A percentile compares a stretch with the other conserved stretches of the same genome.
Conservation (phyloP, 2,888 invertebrate genomes). For the Zaprionus lineosus region DNA sequence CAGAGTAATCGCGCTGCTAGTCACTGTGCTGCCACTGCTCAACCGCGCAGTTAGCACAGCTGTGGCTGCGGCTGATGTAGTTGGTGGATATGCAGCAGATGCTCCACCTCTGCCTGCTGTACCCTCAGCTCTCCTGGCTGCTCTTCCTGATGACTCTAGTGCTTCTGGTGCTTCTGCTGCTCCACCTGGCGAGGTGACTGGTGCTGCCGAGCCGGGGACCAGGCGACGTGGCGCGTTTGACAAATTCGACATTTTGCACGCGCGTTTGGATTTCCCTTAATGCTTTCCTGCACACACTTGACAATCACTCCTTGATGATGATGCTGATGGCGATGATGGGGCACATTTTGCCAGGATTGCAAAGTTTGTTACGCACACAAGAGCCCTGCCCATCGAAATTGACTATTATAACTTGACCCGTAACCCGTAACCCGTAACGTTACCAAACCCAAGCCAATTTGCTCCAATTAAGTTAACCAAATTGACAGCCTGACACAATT, state of each 20-base stretch:
- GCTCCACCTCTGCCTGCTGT: not conserved
- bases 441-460: conserved; percentile 44
- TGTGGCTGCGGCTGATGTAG: conserved; percentile 30
- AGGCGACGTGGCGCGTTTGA: conserved; percentile 61
- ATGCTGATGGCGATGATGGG: no score
- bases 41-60: conserved; percentile 60
- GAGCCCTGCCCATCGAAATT: conserved; percentile 32
- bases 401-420: conserved; percentile 28
- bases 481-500: conserved; percentile 29
- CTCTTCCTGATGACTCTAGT: no score
- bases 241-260: conserved; percentile 69
- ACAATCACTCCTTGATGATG: conserved; percentile 30
- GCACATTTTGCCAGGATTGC: conserved; percentile 26
- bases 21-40: conserved; percentile 48
- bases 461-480: conserved; percentile 42
- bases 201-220: conserved; percentile 75
- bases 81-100: not conserved
- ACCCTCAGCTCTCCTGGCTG: conserved; percentile 4
- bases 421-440: no score
- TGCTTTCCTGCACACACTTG: conserved; percentile 22
- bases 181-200: conserved; percentile 54
- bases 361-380: conserved; percentile 18
- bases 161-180: no score
- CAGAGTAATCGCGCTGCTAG: conserved; percentile 46
- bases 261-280: conserved; percentile 14